Conservation (phyloP, 2,888 invertebrate genomes). For the Eucriotettix oculatus region DNA sequence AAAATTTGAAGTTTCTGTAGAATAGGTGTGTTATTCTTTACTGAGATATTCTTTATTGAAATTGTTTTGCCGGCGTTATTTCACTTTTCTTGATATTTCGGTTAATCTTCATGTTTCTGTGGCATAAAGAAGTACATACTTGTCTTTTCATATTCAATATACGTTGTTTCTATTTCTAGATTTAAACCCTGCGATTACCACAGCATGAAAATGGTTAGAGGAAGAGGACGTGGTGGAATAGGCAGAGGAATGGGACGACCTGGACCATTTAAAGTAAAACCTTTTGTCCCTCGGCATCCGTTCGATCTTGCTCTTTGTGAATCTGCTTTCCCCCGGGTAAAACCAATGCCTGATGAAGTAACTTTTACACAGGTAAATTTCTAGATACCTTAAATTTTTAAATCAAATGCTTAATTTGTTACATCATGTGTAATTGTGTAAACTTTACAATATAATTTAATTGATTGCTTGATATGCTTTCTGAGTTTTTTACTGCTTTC, state of each 20-base stretch:
- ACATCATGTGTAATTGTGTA: neutral
- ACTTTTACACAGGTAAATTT: slow-evolving; percentile 54
- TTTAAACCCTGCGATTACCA: neutral
- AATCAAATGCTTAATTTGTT: neutral
- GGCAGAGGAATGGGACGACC: slow-evolving; percentile 46
- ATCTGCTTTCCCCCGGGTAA: slow-evolving; percentile 72
- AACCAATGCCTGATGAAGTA: slow-evolving; percentile 67
- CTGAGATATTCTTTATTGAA: no score
- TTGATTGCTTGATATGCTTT: neutral
- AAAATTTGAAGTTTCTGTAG: no score
- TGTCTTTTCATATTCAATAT: no score
- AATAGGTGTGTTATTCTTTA: no score
- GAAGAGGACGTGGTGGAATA: slow-evolving; percentile 40
- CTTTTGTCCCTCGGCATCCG: slow-evolving; percentile 57
- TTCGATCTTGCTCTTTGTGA: slow-evolving; percentile 81
- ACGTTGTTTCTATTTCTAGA: no score
- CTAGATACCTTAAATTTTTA: neutral
- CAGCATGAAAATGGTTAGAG: slow-evolving; percentile 41
- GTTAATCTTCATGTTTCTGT: no score
- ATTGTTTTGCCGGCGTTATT: no score
- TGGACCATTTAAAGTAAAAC: slow-evolving; percentile 39
- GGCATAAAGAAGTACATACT: no score
- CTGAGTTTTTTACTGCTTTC: neutral
- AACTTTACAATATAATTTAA: neutral
- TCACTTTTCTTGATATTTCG: no score